Evolutionary conservation across 2,888 invertebrate species (phyloP).

Genomic region (Erpobdella octoculata): DNA sequence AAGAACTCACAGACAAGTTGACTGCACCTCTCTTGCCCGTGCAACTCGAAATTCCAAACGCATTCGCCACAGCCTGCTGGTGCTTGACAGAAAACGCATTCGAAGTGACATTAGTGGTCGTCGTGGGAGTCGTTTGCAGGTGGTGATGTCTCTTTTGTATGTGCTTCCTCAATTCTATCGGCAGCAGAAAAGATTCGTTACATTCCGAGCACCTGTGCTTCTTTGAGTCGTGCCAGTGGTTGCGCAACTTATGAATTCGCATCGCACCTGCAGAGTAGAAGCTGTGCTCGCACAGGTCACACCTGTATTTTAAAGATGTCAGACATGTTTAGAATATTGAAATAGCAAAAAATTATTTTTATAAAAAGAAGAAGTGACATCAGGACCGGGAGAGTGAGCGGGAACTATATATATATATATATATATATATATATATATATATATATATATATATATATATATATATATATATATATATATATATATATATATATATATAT

Average conservation of each 20-base stretch:
- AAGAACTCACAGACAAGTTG: background rate
- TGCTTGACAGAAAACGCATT: background rate
- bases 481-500: no score
- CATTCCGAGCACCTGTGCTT: constrained; percentile 37
- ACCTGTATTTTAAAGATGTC: constrained; percentile 6
- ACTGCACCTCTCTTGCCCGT: background rate
- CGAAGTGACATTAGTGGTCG: background rate
- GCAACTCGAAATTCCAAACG: no score
- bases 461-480: no score
- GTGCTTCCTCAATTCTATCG: constrained; percentile 38
- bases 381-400: background rate
- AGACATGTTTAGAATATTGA: background rate
- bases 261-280: constrained; percentile 38
- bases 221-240: constrained; percentile 38
- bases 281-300: constrained; percentile 36
- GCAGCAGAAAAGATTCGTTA: constrained; percentile 36
- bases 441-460: background rate
- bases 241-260: constrained; percentile 38
- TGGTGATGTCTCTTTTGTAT: constrained; percentile 34
- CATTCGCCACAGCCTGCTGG: background rate
- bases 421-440: background rate
- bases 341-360: background rate
- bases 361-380: background rate
- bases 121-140: background rate
- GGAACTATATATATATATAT: background rate